These are phyloP conservation scores for Neomorphus geoffroyi DNA, from an alignment of 2,797 vertebrate species.

Conservation along the genomic window DNA sequence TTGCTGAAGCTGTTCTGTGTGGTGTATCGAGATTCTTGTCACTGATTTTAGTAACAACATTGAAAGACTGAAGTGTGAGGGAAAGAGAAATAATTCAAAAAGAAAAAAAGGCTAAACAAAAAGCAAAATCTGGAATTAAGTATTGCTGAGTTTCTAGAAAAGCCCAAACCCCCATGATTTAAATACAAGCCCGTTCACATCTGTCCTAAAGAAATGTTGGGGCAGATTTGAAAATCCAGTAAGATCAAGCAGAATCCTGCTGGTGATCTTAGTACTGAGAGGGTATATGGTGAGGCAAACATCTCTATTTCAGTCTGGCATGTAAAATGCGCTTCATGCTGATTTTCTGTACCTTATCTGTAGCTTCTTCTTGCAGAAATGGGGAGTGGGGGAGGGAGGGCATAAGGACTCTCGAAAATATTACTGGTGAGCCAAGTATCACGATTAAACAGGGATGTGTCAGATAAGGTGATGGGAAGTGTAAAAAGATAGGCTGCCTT, in stretches of 20 bases:
- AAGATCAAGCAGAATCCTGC: background rate
- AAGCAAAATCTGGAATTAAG: background rate
- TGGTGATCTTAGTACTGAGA: background rate
- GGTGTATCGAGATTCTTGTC: background rate
- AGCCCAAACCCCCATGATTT: background rate
- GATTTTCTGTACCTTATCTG: conserved; percentile 24
- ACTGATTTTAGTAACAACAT: background rate
- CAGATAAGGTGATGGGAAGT: conserved; percentile 61
- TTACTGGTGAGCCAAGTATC: conserved; percentile 33
- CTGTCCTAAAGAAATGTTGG: background rate
- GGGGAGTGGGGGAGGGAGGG: background rate
- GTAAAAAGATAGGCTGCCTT: conserved; percentile 60
- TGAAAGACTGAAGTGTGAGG: background rate
- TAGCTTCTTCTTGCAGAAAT: conserved; percentile 32
- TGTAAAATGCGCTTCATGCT: background rate
- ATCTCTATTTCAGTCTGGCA: background rate
- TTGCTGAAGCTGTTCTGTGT: background rate
- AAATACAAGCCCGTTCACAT: background rate
- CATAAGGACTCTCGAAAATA: conserved; percentile 9
- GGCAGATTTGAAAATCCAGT: background rate
- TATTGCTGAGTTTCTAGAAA: background rate
- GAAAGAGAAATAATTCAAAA: background rate
- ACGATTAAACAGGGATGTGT: conserved; percentile 55
- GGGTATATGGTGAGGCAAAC: background rate
- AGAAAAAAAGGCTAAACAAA: background rate